These are phyloP conservation scores for Artemia sinica DNA, from an alignment of 2,888 invertebrate species.

Conservation along the genomic window DNA sequence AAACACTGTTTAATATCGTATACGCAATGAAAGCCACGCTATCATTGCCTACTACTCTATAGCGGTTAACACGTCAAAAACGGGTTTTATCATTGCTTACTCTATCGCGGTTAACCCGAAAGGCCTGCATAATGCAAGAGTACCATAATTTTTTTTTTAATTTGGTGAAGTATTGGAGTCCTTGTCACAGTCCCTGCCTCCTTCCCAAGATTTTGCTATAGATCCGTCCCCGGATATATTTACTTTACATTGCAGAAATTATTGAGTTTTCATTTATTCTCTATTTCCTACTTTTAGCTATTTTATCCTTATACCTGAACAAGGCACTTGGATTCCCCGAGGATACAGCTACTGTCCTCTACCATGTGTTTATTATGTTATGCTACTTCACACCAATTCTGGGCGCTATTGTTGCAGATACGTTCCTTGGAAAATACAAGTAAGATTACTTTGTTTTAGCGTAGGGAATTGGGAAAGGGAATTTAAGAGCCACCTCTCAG, in stretches of 20 bases:
- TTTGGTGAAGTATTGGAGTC: not conserved
- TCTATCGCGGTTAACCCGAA: too few species aligned
- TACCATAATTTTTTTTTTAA: too few species aligned
- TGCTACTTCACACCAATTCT: slow-evolving; percentile 73
- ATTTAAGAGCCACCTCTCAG: too few species aligned
- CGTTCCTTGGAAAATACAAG: slow-evolving; percentile 73
- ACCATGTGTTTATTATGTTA: slow-evolving; percentile 71
- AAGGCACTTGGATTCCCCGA: slow-evolving; percentile 54
- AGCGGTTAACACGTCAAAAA: too few species aligned
- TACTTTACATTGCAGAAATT: not conserved
- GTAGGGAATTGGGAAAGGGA: too few species aligned
- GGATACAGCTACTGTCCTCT: slow-evolving; percentile 62
- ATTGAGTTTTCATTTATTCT: too few species aligned
- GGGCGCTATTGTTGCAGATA: slow-evolving; percentile 86
- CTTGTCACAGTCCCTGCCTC: not conserved
- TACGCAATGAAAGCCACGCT: too few species aligned
- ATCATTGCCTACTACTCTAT: too few species aligned
- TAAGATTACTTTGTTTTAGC: slow-evolving; percentile 25
- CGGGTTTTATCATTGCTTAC: too few species aligned
- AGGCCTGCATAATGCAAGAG: too few species aligned
- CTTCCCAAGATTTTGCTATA: too few species aligned
- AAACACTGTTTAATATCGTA: too few species aligned
- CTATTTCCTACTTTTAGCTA: slow-evolving; percentile 43
- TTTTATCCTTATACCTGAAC: slow-evolving; percentile 69
- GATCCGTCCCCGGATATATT: not conserved